These are phyloP conservation scores for Zoanthus sansibaricus DNA, from an alignment of 92 coral and sea anemone species.

Conservation along the genomic window DNA sequence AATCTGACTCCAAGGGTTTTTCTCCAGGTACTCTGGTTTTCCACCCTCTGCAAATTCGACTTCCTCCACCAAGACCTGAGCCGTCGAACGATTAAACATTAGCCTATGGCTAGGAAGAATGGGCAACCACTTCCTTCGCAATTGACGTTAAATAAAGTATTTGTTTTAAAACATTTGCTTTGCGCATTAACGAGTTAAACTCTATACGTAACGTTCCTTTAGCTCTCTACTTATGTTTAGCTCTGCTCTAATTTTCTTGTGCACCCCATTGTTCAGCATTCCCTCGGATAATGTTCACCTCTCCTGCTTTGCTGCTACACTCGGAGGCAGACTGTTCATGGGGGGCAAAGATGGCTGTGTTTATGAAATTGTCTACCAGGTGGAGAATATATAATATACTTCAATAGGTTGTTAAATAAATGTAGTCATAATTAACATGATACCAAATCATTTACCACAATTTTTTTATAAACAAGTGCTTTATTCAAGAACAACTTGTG, in stretches of 20 bases:
- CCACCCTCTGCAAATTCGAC: no score
- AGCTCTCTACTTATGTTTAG: not conserved
- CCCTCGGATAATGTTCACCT: conserved; percentile 95
- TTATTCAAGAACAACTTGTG: no score
- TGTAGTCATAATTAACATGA: not conserved
- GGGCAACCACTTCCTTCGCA: no score
- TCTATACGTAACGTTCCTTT: not conserved
- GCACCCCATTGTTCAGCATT: conserved; percentile 87
- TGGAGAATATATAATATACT: not conserved
- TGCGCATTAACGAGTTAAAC: not conserved
- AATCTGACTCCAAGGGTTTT: no score
- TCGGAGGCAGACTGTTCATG: conserved; percentile 84
- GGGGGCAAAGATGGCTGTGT: conserved; percentile 97
- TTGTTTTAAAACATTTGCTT: not conserved
- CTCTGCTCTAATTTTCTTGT: not conserved
- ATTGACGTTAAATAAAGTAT: no score
- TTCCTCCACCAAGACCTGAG: no score
- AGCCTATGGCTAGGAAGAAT: no score
- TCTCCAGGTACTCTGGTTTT: no score
- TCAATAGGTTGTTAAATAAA: no score
- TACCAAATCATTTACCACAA: no score
- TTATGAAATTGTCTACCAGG: conserved; percentile 97
- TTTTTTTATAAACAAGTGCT: no score
- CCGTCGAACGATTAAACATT: no score
- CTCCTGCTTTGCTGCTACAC: conserved; percentile 87